These are phyloP conservation scores for Asbolus verrucosus DNA, from an alignment of 1,140 invertebrate genomes.

Conservation along the genomic window DNA sequence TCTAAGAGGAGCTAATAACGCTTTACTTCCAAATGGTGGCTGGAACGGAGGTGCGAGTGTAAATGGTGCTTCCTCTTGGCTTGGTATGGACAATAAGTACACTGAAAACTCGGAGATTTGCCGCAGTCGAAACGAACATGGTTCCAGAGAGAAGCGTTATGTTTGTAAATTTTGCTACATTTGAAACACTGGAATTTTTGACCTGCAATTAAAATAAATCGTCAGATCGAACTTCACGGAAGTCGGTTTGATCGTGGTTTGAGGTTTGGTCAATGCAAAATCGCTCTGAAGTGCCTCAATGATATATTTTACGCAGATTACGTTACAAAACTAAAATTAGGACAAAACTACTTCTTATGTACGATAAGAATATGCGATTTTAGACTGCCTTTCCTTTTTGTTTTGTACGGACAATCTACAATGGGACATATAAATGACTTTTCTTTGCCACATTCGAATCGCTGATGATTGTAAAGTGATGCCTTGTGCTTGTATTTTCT, in stretches of 20 bases:
- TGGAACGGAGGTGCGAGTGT: constrained; percentile 65
- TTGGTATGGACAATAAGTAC: constrained; percentile 69
- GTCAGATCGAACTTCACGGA: too few relatives aligned
- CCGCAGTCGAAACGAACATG: constrained; percentile 69
- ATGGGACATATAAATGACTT: constrained; percentile 28
- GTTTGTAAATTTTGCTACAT: constrained; percentile 73
- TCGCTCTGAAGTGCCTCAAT: background rate
- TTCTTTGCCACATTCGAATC: constrained; percentile 72
- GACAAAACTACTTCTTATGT: constrained; percentile 18
- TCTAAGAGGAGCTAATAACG: too few relatives aligned
- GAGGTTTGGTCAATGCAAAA: too few relatives aligned
- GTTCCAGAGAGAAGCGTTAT: constrained; percentile 69
- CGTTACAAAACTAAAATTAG: constrained; percentile 22
- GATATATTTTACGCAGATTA: constrained; percentile 7
- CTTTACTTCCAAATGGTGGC: constrained; percentile 8
- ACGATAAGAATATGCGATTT: constrained; percentile 65
- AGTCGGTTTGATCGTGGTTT: too few relatives aligned
- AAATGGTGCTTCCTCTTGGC: constrained; percentile 71
- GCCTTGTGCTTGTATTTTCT: constrained; percentile 70
- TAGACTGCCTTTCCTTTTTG: constrained; percentile 70
- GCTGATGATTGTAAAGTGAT: constrained; percentile 65
- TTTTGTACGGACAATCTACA: constrained; percentile 67
- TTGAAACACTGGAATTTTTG: constrained; percentile 64
- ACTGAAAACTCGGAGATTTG: constrained; percentile 67
- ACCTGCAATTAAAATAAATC: constrained; percentile 23